phyloP scores from a whole-genome alignment of 2,797 vertebrate genomes.

The Poeciliopsis gracilis region DNA sequence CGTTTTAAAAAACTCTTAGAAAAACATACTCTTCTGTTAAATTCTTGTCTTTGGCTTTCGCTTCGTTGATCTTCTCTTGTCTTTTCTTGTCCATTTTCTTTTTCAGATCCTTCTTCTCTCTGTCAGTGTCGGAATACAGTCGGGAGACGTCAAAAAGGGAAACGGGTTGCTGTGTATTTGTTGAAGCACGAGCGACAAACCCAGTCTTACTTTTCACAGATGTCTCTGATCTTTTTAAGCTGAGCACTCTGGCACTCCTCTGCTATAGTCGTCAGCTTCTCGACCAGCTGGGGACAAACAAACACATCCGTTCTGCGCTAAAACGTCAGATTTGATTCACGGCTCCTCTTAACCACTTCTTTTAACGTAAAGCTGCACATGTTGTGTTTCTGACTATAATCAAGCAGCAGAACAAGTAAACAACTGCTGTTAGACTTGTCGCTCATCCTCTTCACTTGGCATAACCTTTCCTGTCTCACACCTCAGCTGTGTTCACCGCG shows the following conservation, averaged over 20 bases:
- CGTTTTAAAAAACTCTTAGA: background rate
- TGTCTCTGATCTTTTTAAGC: conserved; percentile 93
- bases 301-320: background rate
- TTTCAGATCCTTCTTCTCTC: conserved; percentile 98
- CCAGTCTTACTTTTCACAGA: conserved; percentile 91
- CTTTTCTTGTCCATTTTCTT: conserved; percentile 99
- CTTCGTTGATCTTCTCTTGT: conserved; percentile 96
- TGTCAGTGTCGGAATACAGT: conserved; percentile 38
- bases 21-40: conserved; percentile 93
- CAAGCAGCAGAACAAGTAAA: conserved; percentile 7
- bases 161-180: background rate
- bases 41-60: conserved; percentile 94
- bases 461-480: conserved; percentile 16
- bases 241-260: conserved; percentile 95
- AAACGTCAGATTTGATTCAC: background rate
- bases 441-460: conserved; percentile 24
- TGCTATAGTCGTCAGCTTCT: conserved; percentile 91
- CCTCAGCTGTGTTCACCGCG: conserved; percentile 48
- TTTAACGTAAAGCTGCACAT: background rate
- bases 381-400: conserved; percentile 3
- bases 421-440: background rate
- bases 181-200: too few species aligned
- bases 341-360: background rate
- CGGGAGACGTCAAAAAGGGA: fast-evolving
- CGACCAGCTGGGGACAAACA: conserved; percentile 85